Base-by-base conservation (phyloP, 2,797 vertebrate species). In the Trematomus bernacchii region DNA sequence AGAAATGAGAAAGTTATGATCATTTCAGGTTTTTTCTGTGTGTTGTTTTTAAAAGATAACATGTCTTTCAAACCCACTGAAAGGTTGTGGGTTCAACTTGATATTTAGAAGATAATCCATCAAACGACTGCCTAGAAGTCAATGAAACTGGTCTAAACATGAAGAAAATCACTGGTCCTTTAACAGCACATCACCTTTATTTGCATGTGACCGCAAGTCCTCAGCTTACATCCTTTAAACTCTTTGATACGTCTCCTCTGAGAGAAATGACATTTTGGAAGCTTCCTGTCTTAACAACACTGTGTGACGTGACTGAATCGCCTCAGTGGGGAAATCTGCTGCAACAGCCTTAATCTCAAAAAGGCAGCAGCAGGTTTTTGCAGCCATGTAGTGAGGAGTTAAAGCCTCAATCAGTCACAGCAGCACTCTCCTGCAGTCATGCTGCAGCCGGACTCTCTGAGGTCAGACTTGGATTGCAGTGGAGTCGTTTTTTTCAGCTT, bases 331-430 rank as follows among this genome's bases (percentile, higher is more conserved):
- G 19, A 71, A 83, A 82, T 77, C 60, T 66, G 54, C 53, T 54
- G 60, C 53, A 82, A 58, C 47, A 61, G 69, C 30, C 23, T 62
- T 74, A 53, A 77, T 82, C 55, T 86, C 43, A 21, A 21, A 19
- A 30, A 9, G 37, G 47, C 64, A 57, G 62, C 40, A 21, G 67
- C 15, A 71, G 68, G 54, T 65, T 76, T 72, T 61, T 65, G 13
- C 23, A 30, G 57, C 12, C 18, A 30, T 54, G 48, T 53, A 67
- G 73, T 30, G 63, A 74, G 6, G 55, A 75, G 62, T 62, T 80
- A 52, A 79, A 73, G 67, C 66, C 60, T 55, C 76, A 64, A 37
- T 82, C 58, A 74, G 70, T 71, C 51, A 48, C 65, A 80, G 75
- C 61, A 80, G 71, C 59, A 13, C 14, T 27, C 33, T 19, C 50